A percentile compares a stretch with the other conserved stretches of the same genome.
These are phyloP conservation scores for Pandion haliaetus DNA, from an alignment of 2,113 vertebrate genomes.

Conservation along the genomic window DNA sequence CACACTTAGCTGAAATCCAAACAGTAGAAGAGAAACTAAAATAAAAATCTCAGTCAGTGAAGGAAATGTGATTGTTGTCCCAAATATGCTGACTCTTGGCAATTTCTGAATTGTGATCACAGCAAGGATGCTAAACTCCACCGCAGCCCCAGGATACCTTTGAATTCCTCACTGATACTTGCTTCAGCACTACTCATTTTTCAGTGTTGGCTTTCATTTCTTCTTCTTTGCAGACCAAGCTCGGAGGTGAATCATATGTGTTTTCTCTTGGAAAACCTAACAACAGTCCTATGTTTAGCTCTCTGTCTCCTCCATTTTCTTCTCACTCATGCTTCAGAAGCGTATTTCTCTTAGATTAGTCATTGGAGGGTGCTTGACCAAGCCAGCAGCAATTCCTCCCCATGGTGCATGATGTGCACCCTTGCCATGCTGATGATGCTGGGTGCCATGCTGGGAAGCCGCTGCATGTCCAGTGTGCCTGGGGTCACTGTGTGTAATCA, in stretches of 20 bases:
- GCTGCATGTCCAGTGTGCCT: fast-evolving
- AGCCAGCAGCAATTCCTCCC: neutral
- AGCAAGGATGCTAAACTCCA: neutral
- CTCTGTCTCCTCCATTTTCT: neutral
- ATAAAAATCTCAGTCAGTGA: slow-evolving; percentile 9
- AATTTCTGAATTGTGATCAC: neutral
- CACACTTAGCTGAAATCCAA: slow-evolving; percentile 17
- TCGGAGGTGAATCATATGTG: neutral
- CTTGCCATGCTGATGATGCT: neutral
- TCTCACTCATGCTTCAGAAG: neutral
- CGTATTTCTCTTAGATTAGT: neutral
- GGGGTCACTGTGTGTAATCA: slow-evolving; percentile 64
- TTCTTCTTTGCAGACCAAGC: neutral
- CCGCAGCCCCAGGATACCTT: neutral
- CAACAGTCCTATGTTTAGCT: neutral
- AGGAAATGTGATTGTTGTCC: neutral
- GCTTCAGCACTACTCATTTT: neutral
- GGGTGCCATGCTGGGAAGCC: neutral
- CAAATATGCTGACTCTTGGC: neutral
- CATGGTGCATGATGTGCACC: neutral
- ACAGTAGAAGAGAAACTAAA: neutral
- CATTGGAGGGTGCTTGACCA: neutral
- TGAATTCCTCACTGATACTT: neutral
- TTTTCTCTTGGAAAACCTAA: neutral
- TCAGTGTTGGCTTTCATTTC: neutral